phyloP scores from a whole-genome alignment of 2,888 invertebrate genomes.

The Drosophila fungiperda region DNA sequence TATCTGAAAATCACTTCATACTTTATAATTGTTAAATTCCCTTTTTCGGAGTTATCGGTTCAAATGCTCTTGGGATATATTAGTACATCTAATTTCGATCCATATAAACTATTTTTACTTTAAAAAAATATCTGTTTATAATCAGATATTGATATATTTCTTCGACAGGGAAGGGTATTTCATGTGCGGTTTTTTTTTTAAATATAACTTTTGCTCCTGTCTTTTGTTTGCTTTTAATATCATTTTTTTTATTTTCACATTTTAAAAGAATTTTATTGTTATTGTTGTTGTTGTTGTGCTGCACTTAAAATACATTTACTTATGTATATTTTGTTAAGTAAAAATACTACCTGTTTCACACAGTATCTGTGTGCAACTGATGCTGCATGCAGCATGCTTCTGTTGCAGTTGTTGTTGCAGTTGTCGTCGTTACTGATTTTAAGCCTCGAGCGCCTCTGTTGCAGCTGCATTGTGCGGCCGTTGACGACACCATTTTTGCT shows the following conservation, averaged over 20 bases:
- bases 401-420: constrained; percentile 35
- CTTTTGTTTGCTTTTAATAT: constrained; percentile 14
- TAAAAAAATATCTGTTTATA: not conserved
- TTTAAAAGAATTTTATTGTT: constrained; percentile 24
- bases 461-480: constrained; percentile 53
- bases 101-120: not conserved
- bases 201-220: not conserved
- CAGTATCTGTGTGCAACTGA: constrained; percentile 12
- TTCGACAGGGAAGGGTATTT: constrained; percentile 10
- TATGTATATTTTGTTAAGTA: constrained; percentile 54
- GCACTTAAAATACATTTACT: constrained; percentile 72
- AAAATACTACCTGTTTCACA: constrained; percentile 54
- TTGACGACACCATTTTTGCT: constrained; percentile 74
- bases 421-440: constrained; percentile 16
- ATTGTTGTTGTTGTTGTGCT: constrained; percentile 27
- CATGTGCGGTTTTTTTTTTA: not conserved
- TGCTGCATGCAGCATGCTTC: not conserved
- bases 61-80: not conserved
- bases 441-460: constrained; percentile 23
- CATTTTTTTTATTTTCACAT: constrained; percentile 17
- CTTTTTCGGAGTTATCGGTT: not conserved
- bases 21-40: not conserved
- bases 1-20: not conserved
- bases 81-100: not conserved
- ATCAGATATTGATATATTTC: not conserved